Base-by-base conservation (phyloP, 1,140 invertebrate species). In the Glossosoma conforme region DNA sequence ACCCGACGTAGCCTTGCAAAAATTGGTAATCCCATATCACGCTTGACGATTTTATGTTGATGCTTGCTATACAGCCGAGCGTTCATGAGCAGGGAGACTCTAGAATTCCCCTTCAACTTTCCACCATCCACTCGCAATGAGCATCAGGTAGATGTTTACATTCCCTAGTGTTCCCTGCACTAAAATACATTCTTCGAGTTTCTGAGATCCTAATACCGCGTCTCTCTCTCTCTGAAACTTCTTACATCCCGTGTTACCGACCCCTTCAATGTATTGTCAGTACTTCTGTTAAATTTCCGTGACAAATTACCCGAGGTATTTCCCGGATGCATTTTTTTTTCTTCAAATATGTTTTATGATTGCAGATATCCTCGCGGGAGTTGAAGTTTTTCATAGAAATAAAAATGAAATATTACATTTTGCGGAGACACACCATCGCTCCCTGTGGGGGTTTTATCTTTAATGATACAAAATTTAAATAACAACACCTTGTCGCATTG, bases 11-110 rank as follows among this genome's bases (percentile, higher is more conserved):
- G 36, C 44, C 42, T 46, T 18, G 11, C 52, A 54, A 54, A 54
- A 54, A 54, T 54, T 48, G 38, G 36, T 43, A 44, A 50, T 55
- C 42, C 47, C 43, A 50, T 51, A 56, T 56, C 48, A 48, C 54
- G 49, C 48, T 56, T 17, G 21, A 44, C 44, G 48, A 48, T 52
- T 52, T 52, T 42, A 52, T 56, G 49, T 40, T 46, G 49, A 52
- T 48, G 35, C 30, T 38, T 28, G 32, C 19, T 28, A 14, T 9
- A 43, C 21, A 13, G 37, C 17, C n/a, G n/a, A n/a, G n/a, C n/a
- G n/a, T 40, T 22, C 4, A 22, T n/a, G 2, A 40, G 37, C 14
- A 40, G 3, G 3, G 32, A 13, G n/a, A 15, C 11, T 4, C 15
- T 13, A 4, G 11, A 33, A 11, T 33, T 11, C 32, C 3, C 3